A percentile compares a stretch with the other conserved stretches of the same genome.
Conservation (phyloP, 2,113 vertebrate genomes). For the Girardinichthys multiradiatus region DNA sequence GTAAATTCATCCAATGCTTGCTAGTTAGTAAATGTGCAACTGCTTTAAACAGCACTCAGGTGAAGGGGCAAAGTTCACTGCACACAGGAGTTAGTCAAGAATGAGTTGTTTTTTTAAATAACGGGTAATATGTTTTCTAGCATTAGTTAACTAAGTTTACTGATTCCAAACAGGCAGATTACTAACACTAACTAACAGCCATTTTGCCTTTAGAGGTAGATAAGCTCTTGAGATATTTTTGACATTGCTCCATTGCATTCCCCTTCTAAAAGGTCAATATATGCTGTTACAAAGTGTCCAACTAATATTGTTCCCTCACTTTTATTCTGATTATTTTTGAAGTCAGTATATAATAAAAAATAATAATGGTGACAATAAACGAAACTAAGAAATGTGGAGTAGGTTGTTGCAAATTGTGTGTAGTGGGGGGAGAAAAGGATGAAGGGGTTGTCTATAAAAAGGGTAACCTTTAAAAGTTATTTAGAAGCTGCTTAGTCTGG, state of each 20-base stretch:
- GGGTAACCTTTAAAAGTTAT: too few relatives aligned
- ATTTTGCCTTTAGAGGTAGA: not conserved
- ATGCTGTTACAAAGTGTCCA: not conserved
- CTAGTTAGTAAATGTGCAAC: constrained; percentile 17
- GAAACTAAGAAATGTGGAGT: too few relatives aligned
- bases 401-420: too few relatives aligned
- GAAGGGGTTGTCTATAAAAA: too few relatives aligned
- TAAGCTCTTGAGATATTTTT: not conserved
- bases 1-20: not conserved
- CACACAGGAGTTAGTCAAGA: not conserved
- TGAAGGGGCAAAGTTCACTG: constrained; percentile 11
- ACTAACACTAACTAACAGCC: not conserved
- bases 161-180: not conserved
- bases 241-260: not conserved
- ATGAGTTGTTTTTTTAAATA: not conserved
- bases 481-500: too few relatives aligned
- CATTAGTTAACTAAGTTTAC: not conserved
- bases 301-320: not conserved
- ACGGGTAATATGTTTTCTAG: not conserved
- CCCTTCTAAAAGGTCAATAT: not conserved
- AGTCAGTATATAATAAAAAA: not conserved
- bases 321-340: not conserved
- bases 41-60: not conserved
- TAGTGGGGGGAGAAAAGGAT: too few relatives aligned
- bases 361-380: too few relatives aligned